phyloP scores from a whole-genome alignment of 2,888 invertebrate genomes.

The Ametastegia equiseti region DNA sequence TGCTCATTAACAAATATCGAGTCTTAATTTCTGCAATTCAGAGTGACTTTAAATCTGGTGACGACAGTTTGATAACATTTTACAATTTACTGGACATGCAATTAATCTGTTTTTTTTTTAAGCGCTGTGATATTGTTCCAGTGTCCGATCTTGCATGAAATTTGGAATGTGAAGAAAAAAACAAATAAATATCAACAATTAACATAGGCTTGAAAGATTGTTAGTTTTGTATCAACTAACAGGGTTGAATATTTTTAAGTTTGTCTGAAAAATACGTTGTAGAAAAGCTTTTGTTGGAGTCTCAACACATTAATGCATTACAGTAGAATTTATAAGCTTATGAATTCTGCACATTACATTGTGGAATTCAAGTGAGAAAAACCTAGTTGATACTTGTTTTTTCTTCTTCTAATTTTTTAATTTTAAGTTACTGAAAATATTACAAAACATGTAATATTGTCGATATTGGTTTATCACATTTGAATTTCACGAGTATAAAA shows the following conservation, averaged over 20 bases:
- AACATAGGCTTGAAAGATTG: neutral
- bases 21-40: neutral
- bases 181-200: neutral
- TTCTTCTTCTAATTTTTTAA: neutral
- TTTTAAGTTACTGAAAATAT: neutral
- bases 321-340: neutral
- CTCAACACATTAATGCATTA: neutral
- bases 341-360: neutral
- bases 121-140: neutral
- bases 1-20: neutral
- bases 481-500: neutral
- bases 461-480: neutral
- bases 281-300: neutral
- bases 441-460: neutral
- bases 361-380: neutral
- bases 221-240: neutral
- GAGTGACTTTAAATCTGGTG: neutral
- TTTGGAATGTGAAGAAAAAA: neutral
- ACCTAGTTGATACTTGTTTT: neutral
- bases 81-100: neutral
- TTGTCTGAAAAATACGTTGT: conserved; percentile 1
- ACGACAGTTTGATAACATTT: neutral
- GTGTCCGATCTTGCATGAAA: neutral
- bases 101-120: neutral
- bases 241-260: neutral